phyloP scores from a whole-genome alignment of 2,113 vertebrate species.

The Siphamia tubifer region DNA sequence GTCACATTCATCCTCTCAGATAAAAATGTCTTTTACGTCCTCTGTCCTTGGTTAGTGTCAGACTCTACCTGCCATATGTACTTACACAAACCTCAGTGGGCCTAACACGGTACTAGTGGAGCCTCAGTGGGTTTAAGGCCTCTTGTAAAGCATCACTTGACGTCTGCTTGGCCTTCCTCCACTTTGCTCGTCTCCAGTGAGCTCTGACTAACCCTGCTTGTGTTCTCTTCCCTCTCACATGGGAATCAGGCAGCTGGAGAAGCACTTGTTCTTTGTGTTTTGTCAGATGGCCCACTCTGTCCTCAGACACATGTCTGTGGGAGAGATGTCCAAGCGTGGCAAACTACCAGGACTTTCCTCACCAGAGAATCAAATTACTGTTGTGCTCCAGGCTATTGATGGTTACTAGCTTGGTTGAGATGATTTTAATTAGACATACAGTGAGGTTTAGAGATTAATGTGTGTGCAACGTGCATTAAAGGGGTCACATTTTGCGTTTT shows the following conservation, averaged over 20 bases:
- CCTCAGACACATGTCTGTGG: constrained; percentile 35
- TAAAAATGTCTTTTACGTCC: too few species aligned
- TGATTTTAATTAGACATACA: too few species aligned
- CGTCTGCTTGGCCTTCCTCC: constrained; percentile 35
- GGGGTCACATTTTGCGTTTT: too few species aligned
- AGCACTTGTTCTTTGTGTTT: constrained; percentile 54
- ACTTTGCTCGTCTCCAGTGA: constrained; percentile 3
- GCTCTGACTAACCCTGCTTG: constrained; percentile 41
- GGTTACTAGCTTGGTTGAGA: too few species aligned
- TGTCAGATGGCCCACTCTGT: constrained; percentile 39
- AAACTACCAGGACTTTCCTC: constrained; percentile 25
- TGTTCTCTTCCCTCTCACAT: constrained; percentile 34
- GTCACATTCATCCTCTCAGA: not conserved
- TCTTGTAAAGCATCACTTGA: constrained; percentile 28
- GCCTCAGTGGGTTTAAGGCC: constrained; percentile 7
- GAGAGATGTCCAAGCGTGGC: constrained; percentile 27
- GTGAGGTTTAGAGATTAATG: too few species aligned
- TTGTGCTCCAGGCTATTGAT: too few species aligned
- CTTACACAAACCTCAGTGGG: constrained; percentile 14
- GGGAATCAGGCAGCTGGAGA: constrained; percentile 56
- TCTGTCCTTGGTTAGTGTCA: not conserved
- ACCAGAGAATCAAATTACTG: not conserved
- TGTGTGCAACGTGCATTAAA: too few species aligned
- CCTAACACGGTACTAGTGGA: not conserved
- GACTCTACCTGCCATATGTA: constrained; percentile 12